Base-by-base conservation (phyloP, 1,140 invertebrate genomes). In the Anoplophora glabripennis region DNA sequence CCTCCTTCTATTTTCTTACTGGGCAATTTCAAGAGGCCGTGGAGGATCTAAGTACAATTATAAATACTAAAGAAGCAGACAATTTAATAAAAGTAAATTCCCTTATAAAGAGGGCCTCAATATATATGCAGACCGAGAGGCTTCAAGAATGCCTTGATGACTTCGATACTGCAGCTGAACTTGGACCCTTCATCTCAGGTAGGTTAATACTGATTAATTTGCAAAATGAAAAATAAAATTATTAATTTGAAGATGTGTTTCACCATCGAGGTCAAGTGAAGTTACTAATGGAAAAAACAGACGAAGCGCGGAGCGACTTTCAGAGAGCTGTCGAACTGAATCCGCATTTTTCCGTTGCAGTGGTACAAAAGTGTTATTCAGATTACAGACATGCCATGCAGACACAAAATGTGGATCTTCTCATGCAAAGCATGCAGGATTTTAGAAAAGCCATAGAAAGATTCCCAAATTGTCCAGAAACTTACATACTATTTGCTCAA, bases 331-430 rank as follows among this genome's bases (percentile, higher is more conserved):
- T 93, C 1, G 78, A 86, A 65, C 74, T 94, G 8, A 92, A 92
- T 71, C 89, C 92, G 9, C 75, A 89, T 55, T 93, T 91, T 74
- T 85, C 89, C 8, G 87, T 94, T 67, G 89, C 91, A 12, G 86
- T 84, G 71, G 89, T 93, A 40, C 94, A 97, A 73, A 94, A 93
- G 72, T 88, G 87, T 68, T 94, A 92, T 73, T 84, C 89, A 28
- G 86, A 93, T 71, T 95, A 91, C 72, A 83, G 89, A 69, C 81
- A 85, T 71, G 84, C 84, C 3, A 70, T 80, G 28, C 58, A 76
- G 14, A 72, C 73, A 1, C 76, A 83, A 76, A 80, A 87, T 73
- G 72, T 81, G 63, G 70, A 67, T 68, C 75, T 81, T 69, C 76
- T 88, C 53, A 79, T 81, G 67, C 71, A 80, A 65, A 84, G 85